These are phyloP conservation scores for Odocoileus virginianus DNA, from an alignment of 2,113 vertebrate genomes.

Conservation along the genomic window DNA sequence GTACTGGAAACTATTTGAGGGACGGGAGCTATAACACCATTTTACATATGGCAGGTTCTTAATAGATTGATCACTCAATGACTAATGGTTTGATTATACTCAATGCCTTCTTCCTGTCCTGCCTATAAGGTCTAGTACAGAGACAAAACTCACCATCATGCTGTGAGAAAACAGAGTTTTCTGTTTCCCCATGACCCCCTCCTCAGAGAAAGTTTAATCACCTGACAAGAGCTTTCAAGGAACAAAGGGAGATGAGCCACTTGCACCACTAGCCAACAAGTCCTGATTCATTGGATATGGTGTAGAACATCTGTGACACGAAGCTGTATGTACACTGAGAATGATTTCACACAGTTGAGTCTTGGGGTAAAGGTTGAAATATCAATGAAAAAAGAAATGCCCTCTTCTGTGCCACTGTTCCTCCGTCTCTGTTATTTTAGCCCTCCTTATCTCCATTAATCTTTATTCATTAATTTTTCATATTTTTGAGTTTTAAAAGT, in stretches of 20 bases:
- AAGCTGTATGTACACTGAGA: not conserved
- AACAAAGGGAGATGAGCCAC: not conserved
- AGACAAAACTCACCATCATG: not conserved
- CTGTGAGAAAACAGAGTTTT: not conserved
- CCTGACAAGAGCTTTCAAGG: not conserved
- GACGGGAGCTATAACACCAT: rapidly evolving
- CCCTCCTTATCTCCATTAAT: not conserved
- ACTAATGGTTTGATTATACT: not conserved
- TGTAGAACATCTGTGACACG: not conserved
- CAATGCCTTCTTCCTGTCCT: not conserved
- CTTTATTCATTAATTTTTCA: not conserved
- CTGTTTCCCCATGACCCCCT: not conserved
- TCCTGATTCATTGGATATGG: not conserved
- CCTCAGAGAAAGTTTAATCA: not conserved
- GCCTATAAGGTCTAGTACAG: not conserved
- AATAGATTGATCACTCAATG: not conserved
- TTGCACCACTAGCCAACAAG: not conserved
- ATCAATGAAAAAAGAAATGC: not conserved
- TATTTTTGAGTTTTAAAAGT: not conserved
- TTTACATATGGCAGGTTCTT: not conserved
- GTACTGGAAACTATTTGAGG: not conserved
- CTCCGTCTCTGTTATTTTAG: not conserved
- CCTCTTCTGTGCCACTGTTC: not conserved
- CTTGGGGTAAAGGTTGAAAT: not conserved
- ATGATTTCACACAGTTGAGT: not conserved